phyloP scores from a whole-genome alignment of 2,888 invertebrate genomes.

The Eristalis pertinax region DNA sequence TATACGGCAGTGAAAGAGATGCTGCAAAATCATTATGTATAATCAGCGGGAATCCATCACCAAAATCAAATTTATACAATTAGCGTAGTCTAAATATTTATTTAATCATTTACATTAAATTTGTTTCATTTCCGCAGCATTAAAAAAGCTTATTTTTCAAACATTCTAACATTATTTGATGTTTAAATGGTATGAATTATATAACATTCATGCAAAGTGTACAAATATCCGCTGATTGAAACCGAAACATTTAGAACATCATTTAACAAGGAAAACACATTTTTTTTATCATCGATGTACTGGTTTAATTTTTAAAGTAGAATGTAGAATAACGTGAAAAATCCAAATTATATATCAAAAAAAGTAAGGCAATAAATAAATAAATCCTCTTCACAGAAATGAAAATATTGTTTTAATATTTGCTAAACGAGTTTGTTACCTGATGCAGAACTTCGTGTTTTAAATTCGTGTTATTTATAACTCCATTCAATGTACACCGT shows the following conservation, averaged over 20 bases:
- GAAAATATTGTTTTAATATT: not conserved
- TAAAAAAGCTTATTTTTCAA: constrained; percentile 56
- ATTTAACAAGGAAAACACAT: not conserved
- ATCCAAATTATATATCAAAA: constrained; percentile 21
- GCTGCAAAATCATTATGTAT: constrained; percentile 79
- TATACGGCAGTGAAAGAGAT: constrained; percentile 91
- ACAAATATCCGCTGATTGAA: constrained; percentile 59
- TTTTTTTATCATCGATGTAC: constrained; percentile 25
- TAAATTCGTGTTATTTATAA: too few species aligned
- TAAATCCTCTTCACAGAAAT: not conserved
- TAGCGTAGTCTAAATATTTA: constrained; percentile 73
- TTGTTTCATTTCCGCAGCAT: constrained; percentile 56
- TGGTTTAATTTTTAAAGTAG: constrained; percentile 60
- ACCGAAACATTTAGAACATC: constrained; percentile 19
- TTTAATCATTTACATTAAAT: constrained; percentile 63
- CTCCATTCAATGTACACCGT: too few species aligned
- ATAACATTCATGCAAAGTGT: constrained; percentile 59
- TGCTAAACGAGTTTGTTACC: not conserved
- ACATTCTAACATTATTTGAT: constrained; percentile 42
- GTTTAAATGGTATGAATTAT: constrained; percentile 45
- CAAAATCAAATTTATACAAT: constrained; percentile 74
- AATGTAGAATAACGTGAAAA: constrained; percentile 43
- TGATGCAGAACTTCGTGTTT: too few species aligned
- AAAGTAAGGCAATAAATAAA: not conserved
- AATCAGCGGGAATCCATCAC: constrained; percentile 76